Evolutionary conservation across 2,113 vertebrate genomes (phyloP).

Genomic region (Oreochromis niloticus): DNA sequence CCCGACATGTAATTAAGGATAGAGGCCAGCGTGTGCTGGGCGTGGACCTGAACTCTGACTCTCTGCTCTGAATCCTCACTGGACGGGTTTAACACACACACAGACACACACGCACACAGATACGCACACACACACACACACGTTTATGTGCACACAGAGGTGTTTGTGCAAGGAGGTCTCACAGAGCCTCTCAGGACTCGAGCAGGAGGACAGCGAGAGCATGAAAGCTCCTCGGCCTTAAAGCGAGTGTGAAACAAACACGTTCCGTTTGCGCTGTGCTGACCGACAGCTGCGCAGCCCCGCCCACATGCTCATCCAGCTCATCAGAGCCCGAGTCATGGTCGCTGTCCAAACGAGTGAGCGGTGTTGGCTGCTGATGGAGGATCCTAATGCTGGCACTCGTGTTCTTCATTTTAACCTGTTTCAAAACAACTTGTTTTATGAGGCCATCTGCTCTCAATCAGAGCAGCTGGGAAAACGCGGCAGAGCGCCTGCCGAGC

Average conservation of each 20-base stretch:
- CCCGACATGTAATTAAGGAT: background rate
- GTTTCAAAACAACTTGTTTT: conserved; percentile 38
- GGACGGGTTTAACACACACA: background rate
- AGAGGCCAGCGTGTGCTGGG: background rate
- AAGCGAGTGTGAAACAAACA: background rate
- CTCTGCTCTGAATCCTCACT: background rate
- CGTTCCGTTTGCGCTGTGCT: background rate
- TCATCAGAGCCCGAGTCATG: background rate
- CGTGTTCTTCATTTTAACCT: conserved; percentile 7
- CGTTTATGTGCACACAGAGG: background rate
- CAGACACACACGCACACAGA: background rate
- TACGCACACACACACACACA: accelerated
- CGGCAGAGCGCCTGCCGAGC: background rate
- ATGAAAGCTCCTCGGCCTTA: background rate
- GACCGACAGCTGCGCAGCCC: background rate
- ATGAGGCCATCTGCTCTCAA: conserved; percentile 35
- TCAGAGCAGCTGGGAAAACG: conserved; percentile 27
- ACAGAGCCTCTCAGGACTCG: background rate
- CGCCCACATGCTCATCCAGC: background rate
- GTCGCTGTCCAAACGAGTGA: background rate
- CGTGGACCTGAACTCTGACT: background rate
- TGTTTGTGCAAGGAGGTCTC: background rate
- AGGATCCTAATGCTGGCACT: background rate
- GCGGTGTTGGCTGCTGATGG: background rate
- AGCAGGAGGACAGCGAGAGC: background rate